Evolutionary conservation across 1,140 invertebrate species (phyloP).

Genomic region (Oryzaephilus surinamensis): DNA sequence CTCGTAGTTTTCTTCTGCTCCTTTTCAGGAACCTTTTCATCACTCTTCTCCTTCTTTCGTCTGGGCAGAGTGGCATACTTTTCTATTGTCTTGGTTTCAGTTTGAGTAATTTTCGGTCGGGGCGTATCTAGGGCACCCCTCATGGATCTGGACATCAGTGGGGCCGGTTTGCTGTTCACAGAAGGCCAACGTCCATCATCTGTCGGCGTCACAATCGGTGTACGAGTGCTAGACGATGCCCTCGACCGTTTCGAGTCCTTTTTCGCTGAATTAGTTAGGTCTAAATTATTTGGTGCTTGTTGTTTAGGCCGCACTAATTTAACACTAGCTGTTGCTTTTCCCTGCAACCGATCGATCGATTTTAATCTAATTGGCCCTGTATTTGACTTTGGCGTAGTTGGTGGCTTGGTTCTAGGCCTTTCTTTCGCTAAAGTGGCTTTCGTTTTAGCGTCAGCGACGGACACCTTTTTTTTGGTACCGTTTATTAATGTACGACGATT

Average conservation of each 20-base stretch:
- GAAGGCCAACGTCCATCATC: constrained; percentile 59
- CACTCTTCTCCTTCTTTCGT: constrained; percentile 46
- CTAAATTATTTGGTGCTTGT: constrained; percentile 17
- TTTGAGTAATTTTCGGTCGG: constrained; percentile 16
- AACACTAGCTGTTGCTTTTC: constrained; percentile 10
- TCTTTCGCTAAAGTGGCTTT: constrained; percentile 33
- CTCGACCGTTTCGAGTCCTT: constrained; percentile 16
- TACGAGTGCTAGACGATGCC: constrained; percentile 7
- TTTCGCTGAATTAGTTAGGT: constrained; percentile 21
- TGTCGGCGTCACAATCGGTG: constrained; percentile 43
- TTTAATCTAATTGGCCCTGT: constrained; percentile 42
- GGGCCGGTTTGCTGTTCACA: constrained; percentile 30
- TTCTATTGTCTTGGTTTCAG: constrained; percentile 47
- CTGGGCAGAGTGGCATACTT: constrained; percentile 67
- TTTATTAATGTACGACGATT: constrained; percentile 22
- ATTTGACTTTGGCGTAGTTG: constrained; percentile 40
- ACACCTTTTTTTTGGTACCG: constrained; percentile 32
- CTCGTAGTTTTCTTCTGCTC: constrained; percentile 29
- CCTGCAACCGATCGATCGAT: constrained; percentile 25
- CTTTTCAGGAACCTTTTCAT: constrained; percentile 30
- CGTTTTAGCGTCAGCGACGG: constrained; percentile 24
- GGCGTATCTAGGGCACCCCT: constrained; percentile 18
- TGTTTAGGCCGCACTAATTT: too few species aligned
- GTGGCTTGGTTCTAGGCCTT: constrained; percentile 28
- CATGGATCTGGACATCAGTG: constrained; percentile 28